A percentile compares a stretch with the other conserved stretches of the same genome.
phyloP scores from a whole-genome alignment of 2,113 vertebrate species.

The Neoarius graeffei region DNA sequence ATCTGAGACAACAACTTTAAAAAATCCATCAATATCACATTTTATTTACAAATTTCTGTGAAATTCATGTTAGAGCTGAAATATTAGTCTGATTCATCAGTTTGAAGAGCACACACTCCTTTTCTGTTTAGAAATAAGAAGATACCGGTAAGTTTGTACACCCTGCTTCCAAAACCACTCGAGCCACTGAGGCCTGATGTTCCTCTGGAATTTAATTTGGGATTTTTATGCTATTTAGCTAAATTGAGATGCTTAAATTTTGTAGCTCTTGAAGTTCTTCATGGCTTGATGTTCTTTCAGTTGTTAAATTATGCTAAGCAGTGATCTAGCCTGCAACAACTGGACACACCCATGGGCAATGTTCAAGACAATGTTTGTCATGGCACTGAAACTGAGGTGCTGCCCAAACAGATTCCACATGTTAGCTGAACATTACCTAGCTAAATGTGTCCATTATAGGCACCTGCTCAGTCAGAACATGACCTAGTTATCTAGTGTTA shows the following conservation, averaged over 20 bases:
- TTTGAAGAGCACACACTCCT: too few species aligned
- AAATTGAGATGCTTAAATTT: background rate
- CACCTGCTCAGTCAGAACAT: background rate
- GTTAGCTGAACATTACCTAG: background rate
- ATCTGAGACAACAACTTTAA: background rate
- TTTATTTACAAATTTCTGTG: slow-evolving; percentile 57
- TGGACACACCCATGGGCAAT: background rate
- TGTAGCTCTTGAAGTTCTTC: background rate
- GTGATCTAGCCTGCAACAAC: background rate
- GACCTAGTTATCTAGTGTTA: background rate
- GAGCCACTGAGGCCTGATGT: too few species aligned
- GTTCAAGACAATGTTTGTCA: background rate
- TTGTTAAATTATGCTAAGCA: background rate
- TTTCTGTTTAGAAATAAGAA: too few species aligned
- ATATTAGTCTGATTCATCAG: too few species aligned
- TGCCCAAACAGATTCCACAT: background rate
- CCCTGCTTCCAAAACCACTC: too few species aligned
- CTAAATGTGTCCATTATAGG: background rate
- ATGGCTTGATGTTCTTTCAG: background rate
- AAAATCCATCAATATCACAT: background rate
- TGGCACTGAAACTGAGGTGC: background rate
- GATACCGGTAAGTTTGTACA: too few species aligned
- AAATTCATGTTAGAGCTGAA: background rate
- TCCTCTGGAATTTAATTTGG: background rate
- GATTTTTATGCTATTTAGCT: background rate